phyloP scores from a whole-genome alignment of 2,797 vertebrate species.

The Anas georgica region DNA sequence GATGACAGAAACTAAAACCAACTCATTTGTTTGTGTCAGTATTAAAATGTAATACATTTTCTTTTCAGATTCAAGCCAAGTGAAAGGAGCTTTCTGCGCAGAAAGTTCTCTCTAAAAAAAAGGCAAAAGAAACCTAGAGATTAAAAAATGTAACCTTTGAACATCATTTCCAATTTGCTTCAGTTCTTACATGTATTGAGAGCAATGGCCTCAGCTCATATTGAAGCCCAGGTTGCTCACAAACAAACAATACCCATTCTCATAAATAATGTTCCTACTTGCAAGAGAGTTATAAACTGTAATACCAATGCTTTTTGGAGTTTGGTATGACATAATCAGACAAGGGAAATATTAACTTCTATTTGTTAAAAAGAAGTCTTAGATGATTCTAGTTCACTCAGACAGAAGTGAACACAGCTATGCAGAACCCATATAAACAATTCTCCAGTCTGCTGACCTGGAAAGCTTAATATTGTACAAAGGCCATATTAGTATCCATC shows the following conservation, averaged over 20 bases:
- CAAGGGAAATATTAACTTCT: not conserved
- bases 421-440: not conserved
- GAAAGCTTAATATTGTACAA: not conserved
- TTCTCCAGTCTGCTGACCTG: not conserved
- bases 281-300: not conserved
- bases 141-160: not conserved
- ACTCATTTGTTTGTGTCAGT: slow-evolving; percentile 67
- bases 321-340: not conserved
- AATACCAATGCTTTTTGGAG: not conserved
- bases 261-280: not conserved
- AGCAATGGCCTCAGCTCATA: not conserved
- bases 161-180: not conserved
- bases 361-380: not conserved
- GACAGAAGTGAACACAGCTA: not conserved
- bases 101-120: not conserved
- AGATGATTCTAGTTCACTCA: not conserved
- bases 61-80: slow-evolving; percentile 18
- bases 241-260: not conserved
- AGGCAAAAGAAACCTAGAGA: not conserved
- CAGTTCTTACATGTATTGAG: not conserved
- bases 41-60: slow-evolving; percentile 59
- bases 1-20: slow-evolving; percentile 74
- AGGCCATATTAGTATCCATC: not conserved
- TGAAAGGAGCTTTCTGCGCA: not conserved
- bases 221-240: not conserved